Evolutionary conservation across 2,113 vertebrate species (phyloP), one percentile per base, ranked within the genome.

Genomic region (Phainopepla nitens): DNA sequence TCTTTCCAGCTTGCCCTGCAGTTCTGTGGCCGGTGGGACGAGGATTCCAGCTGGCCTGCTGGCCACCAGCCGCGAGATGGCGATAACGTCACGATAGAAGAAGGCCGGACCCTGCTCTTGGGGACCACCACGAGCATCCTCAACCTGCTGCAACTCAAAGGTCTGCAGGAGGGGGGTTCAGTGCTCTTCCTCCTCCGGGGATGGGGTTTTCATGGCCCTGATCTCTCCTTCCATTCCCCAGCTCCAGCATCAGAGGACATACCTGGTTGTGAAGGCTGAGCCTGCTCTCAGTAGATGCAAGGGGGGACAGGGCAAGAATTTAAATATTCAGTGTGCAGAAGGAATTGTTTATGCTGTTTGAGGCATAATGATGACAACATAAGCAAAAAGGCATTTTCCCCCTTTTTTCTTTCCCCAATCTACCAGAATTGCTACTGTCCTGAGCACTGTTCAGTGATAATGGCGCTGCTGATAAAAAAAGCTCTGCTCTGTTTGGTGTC

Each of bases 1-100:
- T 60, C 89, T 31, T 91, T 53, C 12, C 76, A 94, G 83, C 28
- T 84, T 18, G 42, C 69, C 35, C 72, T 98, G 5, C 93, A 69
- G 29, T 89, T 98, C 33, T 98, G 98, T 3, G 57, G 85, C 29
- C 82, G 69, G 2, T 98, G 98, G 98, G 97, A 98, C 2, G 80
- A 94, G 64, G 89, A 86, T 58, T 92, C 87, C 89, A 98, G 96
- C 79, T 98, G 98, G 98, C 91, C 97, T 96, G 92, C 92, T 33
- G 94, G 93, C n/a, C 70, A 92, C 49, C 80, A 10, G 54, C 98
- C 98, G 97, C 98, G 96, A 97, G 98, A 98, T 98, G 98, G 98
- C 97, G 98, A 98, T 89, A 98, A 97, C 14, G 98, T 98, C 98
- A 98, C 97, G 69, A 96, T 98, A 92, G 98, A 98, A 97, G 89